Percentiles rank a stretch among this genome's conserved stretches.
Conservation (phyloP, 2,888 invertebrate species). For the Alloplasta piceator region DNA sequence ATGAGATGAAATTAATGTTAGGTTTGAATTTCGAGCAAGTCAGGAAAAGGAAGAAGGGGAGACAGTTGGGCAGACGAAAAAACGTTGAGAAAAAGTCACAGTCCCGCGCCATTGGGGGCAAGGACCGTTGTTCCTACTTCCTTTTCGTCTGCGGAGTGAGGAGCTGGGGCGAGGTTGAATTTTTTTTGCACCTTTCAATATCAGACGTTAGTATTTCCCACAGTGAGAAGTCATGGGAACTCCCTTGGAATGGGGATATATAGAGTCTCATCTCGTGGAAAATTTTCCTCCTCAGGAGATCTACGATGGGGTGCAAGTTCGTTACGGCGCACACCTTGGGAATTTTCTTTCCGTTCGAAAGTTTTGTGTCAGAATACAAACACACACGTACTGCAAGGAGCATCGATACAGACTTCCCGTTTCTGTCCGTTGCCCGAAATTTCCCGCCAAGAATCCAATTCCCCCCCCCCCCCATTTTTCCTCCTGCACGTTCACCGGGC, state of each 20-base stretch:
- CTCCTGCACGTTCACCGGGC: constrained; percentile 37
- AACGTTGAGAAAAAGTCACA: constrained; percentile 15
- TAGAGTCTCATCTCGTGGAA: constrained; percentile 68
- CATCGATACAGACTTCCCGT: constrained; percentile 11
- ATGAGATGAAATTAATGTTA: too few relatives aligned
- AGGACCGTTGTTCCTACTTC: constrained; percentile 80
- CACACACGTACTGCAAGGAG: not conserved
- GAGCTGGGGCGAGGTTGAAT: constrained; percentile 71
- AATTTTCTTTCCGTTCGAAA: constrained; percentile 53
- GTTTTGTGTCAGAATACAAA: not conserved
- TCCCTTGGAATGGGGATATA: constrained; percentile 53
- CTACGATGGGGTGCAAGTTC: constrained; percentile 67
- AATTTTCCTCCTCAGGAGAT: constrained; percentile 72
- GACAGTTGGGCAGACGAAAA: not conserved
- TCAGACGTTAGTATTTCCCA: constrained; percentile 82
- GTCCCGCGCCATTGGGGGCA: constrained; percentile 77
- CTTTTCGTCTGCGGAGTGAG: constrained; percentile 71
- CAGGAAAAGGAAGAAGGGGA: not conserved
- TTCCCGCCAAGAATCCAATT: constrained; percentile 37
- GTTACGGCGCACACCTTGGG: constrained; percentile 63
- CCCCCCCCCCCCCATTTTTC: constrained; percentile 40
- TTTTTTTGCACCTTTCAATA: constrained; percentile 79
- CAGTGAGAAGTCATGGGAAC: constrained; percentile 79
- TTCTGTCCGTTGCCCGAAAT: constrained; percentile 49
- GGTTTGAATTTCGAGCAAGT: too few relatives aligned